A percentile compares a stretch with the other conserved stretches of the same genome.
Conservation (phyloP, 35 echinoderm and acorn worm species). For the Hemicentrotus pulcherrimus region DNA sequence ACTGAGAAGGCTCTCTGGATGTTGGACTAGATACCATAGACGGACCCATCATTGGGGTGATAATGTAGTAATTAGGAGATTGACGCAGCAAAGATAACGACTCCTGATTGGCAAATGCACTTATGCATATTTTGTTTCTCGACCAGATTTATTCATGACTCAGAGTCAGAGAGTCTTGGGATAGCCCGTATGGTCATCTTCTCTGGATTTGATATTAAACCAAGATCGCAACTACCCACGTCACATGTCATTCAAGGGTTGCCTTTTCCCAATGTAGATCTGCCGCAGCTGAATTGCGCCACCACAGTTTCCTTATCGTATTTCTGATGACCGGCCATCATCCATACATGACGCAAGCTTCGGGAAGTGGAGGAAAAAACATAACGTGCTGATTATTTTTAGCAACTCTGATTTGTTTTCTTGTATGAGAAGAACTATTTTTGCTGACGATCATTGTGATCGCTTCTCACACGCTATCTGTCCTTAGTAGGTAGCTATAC, state of each 20-base stretch:
- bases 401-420: not conserved
- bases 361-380: not conserved
- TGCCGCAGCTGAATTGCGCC: not conserved
- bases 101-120: constrained; percentile 16
- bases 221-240: not conserved
- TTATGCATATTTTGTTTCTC: not conserved
- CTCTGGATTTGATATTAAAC: not conserved
- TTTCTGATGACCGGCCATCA: not conserved
- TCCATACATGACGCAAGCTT: not conserved
- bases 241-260: constrained; percentile 20
- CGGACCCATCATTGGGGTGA: not conserved
- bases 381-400: not conserved
- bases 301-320: not conserved
- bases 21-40: not conserved
- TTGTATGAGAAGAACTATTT: not conserved
- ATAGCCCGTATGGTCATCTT: not conserved
- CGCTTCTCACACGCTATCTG: not conserved
- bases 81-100: not conserved
- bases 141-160: constrained; percentile 17
- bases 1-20: not conserved
- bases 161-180: not conserved
- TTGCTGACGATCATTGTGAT: not conserved
- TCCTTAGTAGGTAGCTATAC: not conserved
- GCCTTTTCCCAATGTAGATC: not conserved
- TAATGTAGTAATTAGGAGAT: constrained; percentile 25